A percentile compares a stretch with the other conserved stretches of the same genome.
Conservation (phyloP, 2,888 invertebrate genomes). For the Neria commutata region DNA sequence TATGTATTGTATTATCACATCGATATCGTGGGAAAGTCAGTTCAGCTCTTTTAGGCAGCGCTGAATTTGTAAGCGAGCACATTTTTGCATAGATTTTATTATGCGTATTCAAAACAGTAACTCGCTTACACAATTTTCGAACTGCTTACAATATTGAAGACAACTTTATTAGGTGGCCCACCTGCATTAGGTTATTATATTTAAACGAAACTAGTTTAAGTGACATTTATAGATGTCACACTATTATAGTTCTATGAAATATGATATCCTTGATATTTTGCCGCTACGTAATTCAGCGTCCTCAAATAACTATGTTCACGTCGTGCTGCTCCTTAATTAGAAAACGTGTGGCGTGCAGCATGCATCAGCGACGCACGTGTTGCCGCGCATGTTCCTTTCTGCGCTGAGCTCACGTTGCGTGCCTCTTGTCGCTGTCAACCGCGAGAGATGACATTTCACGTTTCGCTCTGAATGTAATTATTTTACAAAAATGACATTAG, state of each 20-base stretch:
- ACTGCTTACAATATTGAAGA: not conserved
- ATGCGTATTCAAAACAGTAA: not conserved
- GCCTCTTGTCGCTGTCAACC: slow-evolving; percentile 3
- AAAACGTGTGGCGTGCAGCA: not conserved
- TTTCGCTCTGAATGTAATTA: not conserved
- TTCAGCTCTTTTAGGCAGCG: no score
- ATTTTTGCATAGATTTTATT: no score
- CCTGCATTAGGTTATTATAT: no score
- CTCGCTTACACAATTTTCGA: not conserved
- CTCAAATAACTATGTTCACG: not conserved
- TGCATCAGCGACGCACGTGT: slow-evolving; percentile 8
- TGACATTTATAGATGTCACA: no score
- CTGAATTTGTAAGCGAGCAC: no score
- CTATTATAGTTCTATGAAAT: no score
- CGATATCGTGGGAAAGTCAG: no score
- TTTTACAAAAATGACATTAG: not conserved
- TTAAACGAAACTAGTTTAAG: no score
- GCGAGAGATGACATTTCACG: not conserved
- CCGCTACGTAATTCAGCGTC: not conserved
- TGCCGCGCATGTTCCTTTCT: not conserved
- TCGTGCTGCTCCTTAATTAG: not conserved
- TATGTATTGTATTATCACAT: no score
- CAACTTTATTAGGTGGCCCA: no score
- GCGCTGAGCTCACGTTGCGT: slow-evolving; percentile 22
- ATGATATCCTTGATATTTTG: no score